A percentile compares a stretch with the other conserved stretches of the same genome.
phyloP scores from a whole-genome alignment of 2,888 invertebrate species.

The Cancer borealis region DNA sequence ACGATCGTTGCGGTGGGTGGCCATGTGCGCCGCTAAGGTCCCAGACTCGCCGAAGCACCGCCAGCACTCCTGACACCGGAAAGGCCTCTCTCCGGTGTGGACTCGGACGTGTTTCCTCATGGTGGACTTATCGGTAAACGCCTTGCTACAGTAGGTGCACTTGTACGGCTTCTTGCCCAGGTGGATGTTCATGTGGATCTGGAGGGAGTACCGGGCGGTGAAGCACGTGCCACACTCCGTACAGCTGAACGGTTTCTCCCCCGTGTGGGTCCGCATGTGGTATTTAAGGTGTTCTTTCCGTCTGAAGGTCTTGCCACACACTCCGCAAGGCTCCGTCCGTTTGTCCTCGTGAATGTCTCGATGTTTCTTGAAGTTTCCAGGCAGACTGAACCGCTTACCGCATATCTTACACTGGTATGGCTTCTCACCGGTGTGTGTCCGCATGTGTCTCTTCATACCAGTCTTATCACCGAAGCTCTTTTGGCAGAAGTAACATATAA shows the following conservation, averaged over 20 bases:
- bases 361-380: constrained; percentile 75
- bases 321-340: constrained; percentile 71
- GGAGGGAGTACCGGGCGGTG: constrained; percentile 73
- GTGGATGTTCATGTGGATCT: constrained; percentile 76
- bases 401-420: constrained; percentile 75
- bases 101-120: constrained; percentile 74
- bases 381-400: constrained; percentile 74
- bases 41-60: constrained; percentile 73
- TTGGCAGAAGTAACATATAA: constrained; percentile 74
- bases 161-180: constrained; percentile 73
- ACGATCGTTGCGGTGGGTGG: constrained; percentile 69
- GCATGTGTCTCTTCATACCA: constrained; percentile 73
- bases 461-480: constrained; percentile 75
- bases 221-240: constrained; percentile 72
- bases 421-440: constrained; percentile 73
- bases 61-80: constrained; percentile 66
- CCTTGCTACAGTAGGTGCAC: constrained; percentile 73
- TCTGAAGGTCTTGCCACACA: constrained; percentile 73
- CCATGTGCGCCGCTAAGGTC: constrained; percentile 70
- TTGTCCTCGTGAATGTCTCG: constrained; percentile 73
- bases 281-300: constrained; percentile 74
- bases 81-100: constrained; percentile 73
- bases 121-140: constrained; percentile 74
- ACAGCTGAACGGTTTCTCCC: constrained; percentile 73
- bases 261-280: constrained; percentile 73